These are phyloP conservation scores for Blennius ocellaris DNA, from an alignment of 2,113 vertebrate genomes.

Conservation along the genomic window DNA sequence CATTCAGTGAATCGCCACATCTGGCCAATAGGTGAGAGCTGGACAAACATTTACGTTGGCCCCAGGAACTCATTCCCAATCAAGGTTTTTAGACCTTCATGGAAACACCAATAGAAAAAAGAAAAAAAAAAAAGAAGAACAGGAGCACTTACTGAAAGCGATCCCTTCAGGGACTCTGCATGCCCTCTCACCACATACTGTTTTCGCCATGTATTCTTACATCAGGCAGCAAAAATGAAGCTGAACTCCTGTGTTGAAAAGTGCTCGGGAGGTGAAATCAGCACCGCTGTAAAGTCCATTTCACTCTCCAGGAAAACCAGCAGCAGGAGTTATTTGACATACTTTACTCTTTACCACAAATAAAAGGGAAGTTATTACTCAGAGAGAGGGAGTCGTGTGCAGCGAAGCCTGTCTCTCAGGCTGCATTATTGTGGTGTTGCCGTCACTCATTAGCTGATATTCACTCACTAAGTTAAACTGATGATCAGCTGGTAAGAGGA, in stretches of 20 bases:
- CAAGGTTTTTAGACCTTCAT: slow-evolving; percentile 37
- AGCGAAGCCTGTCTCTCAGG: too few species aligned
- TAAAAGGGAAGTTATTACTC: too few species aligned
- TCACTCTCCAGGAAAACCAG: neutral
- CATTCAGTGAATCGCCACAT: slow-evolving; percentile 37
- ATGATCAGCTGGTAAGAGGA: too few species aligned
- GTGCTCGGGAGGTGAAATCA: neutral
- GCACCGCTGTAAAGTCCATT: neutral
- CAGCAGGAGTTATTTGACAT: neutral
- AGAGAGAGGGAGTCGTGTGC: too few species aligned
- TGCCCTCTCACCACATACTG: slow-evolving; percentile 9
- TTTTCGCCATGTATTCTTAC: slow-evolving; percentile 23
- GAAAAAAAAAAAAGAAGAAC: neutral
- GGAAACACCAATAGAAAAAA: slow-evolving; percentile 59
- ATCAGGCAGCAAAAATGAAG: slow-evolving; percentile 6
- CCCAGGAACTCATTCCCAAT: slow-evolving; percentile 39
- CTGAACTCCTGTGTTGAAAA: neutral
- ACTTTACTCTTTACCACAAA: too few species aligned
- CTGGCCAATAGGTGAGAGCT: slow-evolving; percentile 54
- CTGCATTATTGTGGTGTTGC: too few species aligned
- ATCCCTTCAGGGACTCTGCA: slow-evolving; percentile 32
- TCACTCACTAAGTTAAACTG: too few species aligned
- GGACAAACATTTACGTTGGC: slow-evolving; percentile 72
- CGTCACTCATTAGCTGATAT: too few species aligned
- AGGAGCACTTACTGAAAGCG: slow-evolving; percentile 36